A percentile compares a stretch with the other conserved stretches of the same genome.
Conservation (phyloP, 2,113 vertebrate species). For the Pygoscelis adeliae region DNA sequence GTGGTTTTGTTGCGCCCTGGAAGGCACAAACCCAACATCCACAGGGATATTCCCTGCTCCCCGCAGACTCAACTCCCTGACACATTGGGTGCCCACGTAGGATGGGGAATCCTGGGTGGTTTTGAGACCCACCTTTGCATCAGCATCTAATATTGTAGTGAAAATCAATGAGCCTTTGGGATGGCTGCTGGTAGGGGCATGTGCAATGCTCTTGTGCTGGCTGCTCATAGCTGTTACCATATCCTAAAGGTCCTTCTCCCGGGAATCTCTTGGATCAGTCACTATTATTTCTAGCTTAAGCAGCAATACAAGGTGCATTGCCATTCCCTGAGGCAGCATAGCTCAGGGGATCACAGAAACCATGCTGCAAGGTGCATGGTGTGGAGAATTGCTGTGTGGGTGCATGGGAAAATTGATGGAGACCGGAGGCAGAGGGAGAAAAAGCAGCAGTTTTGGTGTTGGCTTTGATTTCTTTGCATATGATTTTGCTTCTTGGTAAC, state of each 20-base stretch:
- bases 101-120: not conserved
- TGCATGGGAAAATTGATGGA: not conserved
- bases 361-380: fast-evolving
- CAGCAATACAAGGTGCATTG: not conserved
- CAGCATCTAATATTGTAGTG: not conserved
- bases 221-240: not conserved
- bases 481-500: not conserved
- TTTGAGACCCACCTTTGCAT: not conserved
- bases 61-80: not conserved
- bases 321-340: not conserved
- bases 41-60: not conserved
- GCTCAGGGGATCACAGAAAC: not conserved
- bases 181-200: not conserved
- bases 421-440: not conserved
- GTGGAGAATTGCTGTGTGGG: not conserved
- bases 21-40: not conserved
- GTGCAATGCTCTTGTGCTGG: not conserved
- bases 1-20: fast-evolving
- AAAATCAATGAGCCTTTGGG: not conserved
- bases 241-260: not conserved
- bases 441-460: not conserved
- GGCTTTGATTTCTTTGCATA: not conserved
- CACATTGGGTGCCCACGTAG: fast-evolving
- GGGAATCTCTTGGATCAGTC: not conserved
- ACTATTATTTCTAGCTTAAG: not conserved